These are phyloP conservation scores for Volucella bombylans DNA, from an alignment of 2,888 invertebrate genomes.

Conservation along the genomic window DNA sequence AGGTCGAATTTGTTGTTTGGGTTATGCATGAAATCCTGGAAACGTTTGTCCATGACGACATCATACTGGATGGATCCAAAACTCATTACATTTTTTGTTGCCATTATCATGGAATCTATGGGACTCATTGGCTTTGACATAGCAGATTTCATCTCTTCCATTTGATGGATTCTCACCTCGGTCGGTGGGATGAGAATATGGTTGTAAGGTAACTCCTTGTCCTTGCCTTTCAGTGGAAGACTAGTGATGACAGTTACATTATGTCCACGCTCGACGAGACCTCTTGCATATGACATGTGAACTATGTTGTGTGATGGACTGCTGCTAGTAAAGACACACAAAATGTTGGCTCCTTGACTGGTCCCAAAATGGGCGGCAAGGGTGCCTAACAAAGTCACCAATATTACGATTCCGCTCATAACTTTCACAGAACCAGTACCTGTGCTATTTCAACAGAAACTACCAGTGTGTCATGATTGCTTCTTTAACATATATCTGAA, in stretches of 20 bases:
- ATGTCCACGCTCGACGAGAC: constrained; percentile 80
- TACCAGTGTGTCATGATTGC: neutral
- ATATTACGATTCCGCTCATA: constrained; percentile 12
- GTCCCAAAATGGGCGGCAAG: neutral
- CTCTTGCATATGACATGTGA: constrained; percentile 79
- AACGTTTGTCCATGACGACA: constrained; percentile 76
- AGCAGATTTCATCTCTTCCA: neutral
- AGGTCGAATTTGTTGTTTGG: constrained; percentile 77
- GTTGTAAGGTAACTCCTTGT: constrained; percentile 78
- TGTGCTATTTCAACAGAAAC: constrained; percentile 3
- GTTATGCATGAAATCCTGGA: constrained; percentile 78
- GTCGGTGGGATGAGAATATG: constrained; percentile 77
- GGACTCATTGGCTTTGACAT: constrained; percentile 50
- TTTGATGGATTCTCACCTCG: constrained; percentile 35
- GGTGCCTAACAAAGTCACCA: neutral
- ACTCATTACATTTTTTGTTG: neutral
- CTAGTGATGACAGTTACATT: constrained; percentile 80
- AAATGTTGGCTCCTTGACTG: constrained; percentile 77
- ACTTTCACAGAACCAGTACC: neutral
- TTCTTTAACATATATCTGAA: too few species aligned
- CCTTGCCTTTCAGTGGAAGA: constrained; percentile 76
- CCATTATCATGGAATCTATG: constrained; percentile 27
- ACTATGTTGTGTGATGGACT: constrained; percentile 81
- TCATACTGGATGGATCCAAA: constrained; percentile 76
- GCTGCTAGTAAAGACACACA: constrained; percentile 80